These are phyloP conservation scores for Piprites chloris DNA, from an alignment of 2,113 vertebrate genomes.

Conservation along the genomic window DNA sequence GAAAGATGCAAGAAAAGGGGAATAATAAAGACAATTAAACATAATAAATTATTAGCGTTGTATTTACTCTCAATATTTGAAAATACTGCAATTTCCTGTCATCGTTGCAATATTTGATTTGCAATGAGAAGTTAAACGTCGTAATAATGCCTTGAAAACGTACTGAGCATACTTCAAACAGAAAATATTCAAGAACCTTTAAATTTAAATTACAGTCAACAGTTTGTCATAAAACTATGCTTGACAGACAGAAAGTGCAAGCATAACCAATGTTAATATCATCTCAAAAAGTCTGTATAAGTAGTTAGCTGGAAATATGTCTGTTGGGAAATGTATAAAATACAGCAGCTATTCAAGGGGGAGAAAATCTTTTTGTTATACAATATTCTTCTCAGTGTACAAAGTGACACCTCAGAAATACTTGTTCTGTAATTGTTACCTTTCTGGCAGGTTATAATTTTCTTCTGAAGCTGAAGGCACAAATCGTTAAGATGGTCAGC, in stretches of 20 bases:
- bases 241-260: background rate
- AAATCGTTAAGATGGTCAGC: conserved; percentile 90
- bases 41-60: background rate
- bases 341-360: background rate
- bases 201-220: background rate
- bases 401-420: background rate
- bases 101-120: background rate
- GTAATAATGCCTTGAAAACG: background rate
- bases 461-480: conserved; percentile 88
- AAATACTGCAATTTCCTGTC: background rate
- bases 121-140: background rate
- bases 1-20: background rate
- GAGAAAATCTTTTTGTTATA: background rate
- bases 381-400: background rate
- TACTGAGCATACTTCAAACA: background rate
- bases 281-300: background rate
- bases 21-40: background rate
- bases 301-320: background rate
- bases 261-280: background rate
- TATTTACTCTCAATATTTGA: background rate
- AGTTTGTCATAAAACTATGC: background rate
- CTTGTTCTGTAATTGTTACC: conserved; percentile 72
- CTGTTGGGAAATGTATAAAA: background rate
- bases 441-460: conserved; percentile 93
- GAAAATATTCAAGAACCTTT: background rate